Evolutionary conservation across 2,113 vertebrate species (phyloP), one percentile per base, ranked within the genome.

Genomic region (Protobothrops flavoviridis): DNA sequence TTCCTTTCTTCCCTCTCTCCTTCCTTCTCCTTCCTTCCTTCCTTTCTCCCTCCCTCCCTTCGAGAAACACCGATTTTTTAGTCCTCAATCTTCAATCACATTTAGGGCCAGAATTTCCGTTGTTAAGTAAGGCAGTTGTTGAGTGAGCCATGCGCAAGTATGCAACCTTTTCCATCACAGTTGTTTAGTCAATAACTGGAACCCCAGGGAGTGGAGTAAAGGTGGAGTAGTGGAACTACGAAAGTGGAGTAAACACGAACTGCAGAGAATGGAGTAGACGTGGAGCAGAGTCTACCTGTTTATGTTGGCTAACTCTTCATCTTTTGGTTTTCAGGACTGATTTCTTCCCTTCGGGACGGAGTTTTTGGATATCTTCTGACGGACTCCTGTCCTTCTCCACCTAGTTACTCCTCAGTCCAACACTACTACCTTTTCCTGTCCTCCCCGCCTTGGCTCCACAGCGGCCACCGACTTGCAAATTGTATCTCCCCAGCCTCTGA

Each of bases 291-390:
- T 74, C 33, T 8, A 39, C 15, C 2, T 39, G 52, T 23, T 3
- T 5, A 45, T 7, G 33, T 11, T 85, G 39, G 0, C 87, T n/a
- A 92, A 89, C 23, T 57, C 48, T 3, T 45, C 90, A 89, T 1
- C 11, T 9, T n/a, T 95, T 88, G 7, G n/a, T 90, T 93, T 96
- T 87, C 94, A 97, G 96, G 96, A 91, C 57, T 26, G 93, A 95
- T 95, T 85, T 15, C 93, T 95, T 85, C 21, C 93, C 91, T 17
- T 52, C 33, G 5, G 0, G 81, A 92, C 86, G 93, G 90, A 94
- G 91, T 92, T 33, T 93, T 93, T n/a, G 43, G 57, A 88, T 89
- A 59, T 89, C 90, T 89, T 89, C 85, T 88, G 93, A 57, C 1
- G 56, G 56, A 12, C 29, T 45, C n/a, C 52, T 56, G 50, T 89